A percentile compares a stretch with the other conserved stretches of the same genome.
Evolutionary conservation across 2,888 invertebrate genomes (phyloP).

Genomic region (Drosophila barbarae): DNA sequence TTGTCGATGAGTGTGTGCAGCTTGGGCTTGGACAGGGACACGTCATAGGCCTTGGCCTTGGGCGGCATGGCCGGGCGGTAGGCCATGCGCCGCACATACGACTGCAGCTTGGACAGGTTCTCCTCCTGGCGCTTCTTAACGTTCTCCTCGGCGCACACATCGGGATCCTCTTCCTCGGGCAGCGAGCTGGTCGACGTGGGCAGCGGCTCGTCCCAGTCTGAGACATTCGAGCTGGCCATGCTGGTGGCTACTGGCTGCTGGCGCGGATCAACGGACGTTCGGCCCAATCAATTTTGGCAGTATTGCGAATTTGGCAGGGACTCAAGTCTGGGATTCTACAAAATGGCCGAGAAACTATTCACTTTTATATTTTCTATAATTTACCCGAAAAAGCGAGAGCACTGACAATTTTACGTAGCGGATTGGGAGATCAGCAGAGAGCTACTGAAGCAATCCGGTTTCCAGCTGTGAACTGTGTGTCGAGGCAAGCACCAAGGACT

Average conservation of each 20-base stretch:
- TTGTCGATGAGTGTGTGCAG: constrained; percentile 46
- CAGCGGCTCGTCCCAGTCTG: constrained; percentile 70
- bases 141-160: constrained; percentile 54
- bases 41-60: constrained; percentile 53
- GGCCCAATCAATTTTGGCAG: constrained; percentile 7
- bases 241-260: too few species aligned
- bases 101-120: constrained; percentile 60
- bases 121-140: constrained; percentile 50
- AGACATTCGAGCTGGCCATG: constrained; percentile 63
- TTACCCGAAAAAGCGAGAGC: constrained; percentile 5
- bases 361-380: constrained; percentile 7
- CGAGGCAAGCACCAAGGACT: not conserved
- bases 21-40: constrained; percentile 63
- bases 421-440: not conserved
- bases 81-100: constrained; percentile 71
- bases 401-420: constrained; percentile 23
- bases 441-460: not conserved
- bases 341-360: not conserved
- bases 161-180: constrained; percentile 53
- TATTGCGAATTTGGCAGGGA: constrained; percentile 13
- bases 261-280: too few species aligned
- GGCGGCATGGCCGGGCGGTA: constrained; percentile 69
- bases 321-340: not conserved
- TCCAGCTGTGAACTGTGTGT: not conserved
- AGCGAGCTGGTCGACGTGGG: constrained; percentile 50